Base-by-base conservation (phyloP, 2,888 invertebrate species). In the Clitarchus hookeri region DNA sequence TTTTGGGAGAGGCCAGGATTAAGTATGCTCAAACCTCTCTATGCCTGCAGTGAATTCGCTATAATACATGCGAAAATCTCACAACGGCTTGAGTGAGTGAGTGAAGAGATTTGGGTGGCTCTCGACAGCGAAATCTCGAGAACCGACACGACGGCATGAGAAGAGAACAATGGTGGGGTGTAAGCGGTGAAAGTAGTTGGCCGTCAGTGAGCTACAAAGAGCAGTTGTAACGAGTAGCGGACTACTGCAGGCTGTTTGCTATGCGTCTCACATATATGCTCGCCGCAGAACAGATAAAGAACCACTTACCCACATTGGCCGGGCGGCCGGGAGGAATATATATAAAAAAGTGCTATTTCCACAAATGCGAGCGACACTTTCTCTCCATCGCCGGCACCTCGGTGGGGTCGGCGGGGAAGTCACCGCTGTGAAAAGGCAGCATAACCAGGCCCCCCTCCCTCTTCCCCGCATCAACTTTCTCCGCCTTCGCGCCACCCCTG, bases 371-470 rank as follows among this genome's bases (percentile, higher is more conserved):
- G 36, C 36, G 65, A 65, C 65, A 65, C 65, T 65, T 65, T 65
- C 65, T 65, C 19, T 65, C 65, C 65, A 65, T 65, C 16, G 11
- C 65, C 65, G 16, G 65, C 65, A 65, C 23, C 65, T 16, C n/a
- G 13, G 65, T 65, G 65, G 65, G 65, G 65, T 65, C 65, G 65
- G 65, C 65, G 65, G 65, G n/a, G n/a, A 65, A 65, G 65, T 65
- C 65, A 65, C 65, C 65, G 65, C 65, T 1, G 65, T 65, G 65
- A 65, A 65, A 65, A 65, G n/a, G n/a, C 8, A 65, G n/a, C 65
- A n/a, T 65, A 65, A 65, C 65, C n/a, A 65, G 19, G 11, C 0
- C 65, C 65, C 0, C 19, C 65, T 23, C 65, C 8, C 65, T 16
- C 19, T 23, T 23, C 65, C 8, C 65, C 8, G 19, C 12, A 8